These are phyloP conservation scores for Hypothenemus hampei DNA, from an alignment of 1,140 invertebrate species.

Conservation along the genomic window DNA sequence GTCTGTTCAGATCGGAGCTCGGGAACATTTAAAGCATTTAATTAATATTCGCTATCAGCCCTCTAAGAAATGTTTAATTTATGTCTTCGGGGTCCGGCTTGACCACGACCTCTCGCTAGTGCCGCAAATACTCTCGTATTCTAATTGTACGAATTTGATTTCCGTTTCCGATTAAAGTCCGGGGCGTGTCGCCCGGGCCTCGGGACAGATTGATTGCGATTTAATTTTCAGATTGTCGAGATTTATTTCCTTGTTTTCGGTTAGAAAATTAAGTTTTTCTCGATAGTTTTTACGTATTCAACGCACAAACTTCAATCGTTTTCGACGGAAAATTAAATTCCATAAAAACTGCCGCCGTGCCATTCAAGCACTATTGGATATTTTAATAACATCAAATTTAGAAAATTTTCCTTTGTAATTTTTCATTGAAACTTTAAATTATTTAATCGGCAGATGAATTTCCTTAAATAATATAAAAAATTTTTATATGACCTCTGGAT, in stretches of 20 bases:
- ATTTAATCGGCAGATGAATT: too few species aligned
- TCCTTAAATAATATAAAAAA: too few species aligned
- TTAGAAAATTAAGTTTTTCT: too few species aligned
- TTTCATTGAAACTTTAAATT: too few species aligned
- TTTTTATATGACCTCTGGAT: too few species aligned
- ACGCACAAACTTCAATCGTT: too few species aligned
- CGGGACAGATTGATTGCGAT: conserved; percentile 24
- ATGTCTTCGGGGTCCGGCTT: conserved; percentile 18
- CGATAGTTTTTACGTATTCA: too few species aligned
- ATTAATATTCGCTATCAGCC: conserved; percentile 25
- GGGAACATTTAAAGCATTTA: conserved; percentile 19
- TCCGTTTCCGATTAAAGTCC: conserved; percentile 21
- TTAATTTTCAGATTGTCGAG: conserved; percentile 27
- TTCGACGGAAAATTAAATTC: too few species aligned
- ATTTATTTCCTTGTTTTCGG: conserved; percentile 26
- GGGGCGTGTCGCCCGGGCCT: conserved; percentile 9
- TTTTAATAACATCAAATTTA: too few species aligned
- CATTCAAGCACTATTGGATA: too few species aligned
- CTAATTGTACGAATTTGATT: conserved; percentile 28
- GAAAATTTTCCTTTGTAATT: too few species aligned
- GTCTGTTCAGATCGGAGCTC: neutral
- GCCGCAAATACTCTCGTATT: conserved; percentile 24
- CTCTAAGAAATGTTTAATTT: conserved; percentile 22
- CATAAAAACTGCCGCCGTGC: too few species aligned
- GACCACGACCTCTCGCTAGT: conserved; percentile 15